Evolutionary conservation across 2,113 vertebrate species (phyloP).

Genomic region (Salvelinus fontinalis): DNA sequence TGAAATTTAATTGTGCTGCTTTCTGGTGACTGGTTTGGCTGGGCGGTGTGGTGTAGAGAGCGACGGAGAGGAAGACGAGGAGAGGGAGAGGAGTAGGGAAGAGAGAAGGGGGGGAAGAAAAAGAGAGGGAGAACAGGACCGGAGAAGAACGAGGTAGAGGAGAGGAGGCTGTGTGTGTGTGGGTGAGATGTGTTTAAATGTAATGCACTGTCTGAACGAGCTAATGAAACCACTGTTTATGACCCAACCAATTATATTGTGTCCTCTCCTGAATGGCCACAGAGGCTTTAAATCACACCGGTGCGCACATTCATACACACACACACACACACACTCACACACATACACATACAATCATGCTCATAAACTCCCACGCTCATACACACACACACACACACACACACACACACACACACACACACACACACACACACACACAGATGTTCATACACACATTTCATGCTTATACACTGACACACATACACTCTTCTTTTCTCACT

Average conservation of each 20-base stretch:
- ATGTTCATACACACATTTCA: too few relatives aligned
- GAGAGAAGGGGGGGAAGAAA: constrained; percentile 54
- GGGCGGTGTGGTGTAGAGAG: constrained; percentile 51
- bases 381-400: constrained; percentile 15
- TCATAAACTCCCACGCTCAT: constrained; percentile 9
- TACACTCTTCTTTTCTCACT: too few relatives aligned
- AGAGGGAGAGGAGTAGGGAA: too few relatives aligned
- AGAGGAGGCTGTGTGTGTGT: constrained; percentile 25
- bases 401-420: too few relatives aligned
- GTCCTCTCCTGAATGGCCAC: constrained; percentile 79
- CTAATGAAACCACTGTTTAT: constrained; percentile 91
- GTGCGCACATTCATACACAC: constrained; percentile 5
- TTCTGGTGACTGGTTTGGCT: constrained; percentile 79
- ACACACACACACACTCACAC: constrained; percentile 1
- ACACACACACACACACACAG: too few relatives aligned
- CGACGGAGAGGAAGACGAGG: neutral
- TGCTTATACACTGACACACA: too few relatives aligned
- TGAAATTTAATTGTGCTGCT: constrained; percentile 87
- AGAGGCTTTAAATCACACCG: constrained; percentile 29
- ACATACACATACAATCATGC: too few relatives aligned
- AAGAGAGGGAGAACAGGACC: constrained; percentile 33
- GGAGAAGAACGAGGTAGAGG: too few relatives aligned
- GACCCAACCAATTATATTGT: constrained; percentile 78
- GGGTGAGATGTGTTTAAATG: constrained; percentile 82
- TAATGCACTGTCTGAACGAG: constrained; percentile 81